Evolutionary conservation across 2,113 vertebrate genomes (phyloP), one percentile per base, ranked within the genome.

Genomic region (Nanorana parkeri): DNA sequence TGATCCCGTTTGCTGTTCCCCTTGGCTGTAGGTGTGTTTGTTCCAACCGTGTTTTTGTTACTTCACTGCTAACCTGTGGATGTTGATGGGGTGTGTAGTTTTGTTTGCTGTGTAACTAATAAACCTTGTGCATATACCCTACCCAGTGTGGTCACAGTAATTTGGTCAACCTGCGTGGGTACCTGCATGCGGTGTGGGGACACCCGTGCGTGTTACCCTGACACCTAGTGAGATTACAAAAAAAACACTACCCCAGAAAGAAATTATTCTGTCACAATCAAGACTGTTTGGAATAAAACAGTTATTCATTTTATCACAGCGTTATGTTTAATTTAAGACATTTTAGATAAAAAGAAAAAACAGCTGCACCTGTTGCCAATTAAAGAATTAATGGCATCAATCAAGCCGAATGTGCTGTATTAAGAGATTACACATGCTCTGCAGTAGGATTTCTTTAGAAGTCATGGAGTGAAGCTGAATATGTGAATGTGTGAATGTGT

Each of bases 231-330:
- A n/a, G n/a, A n/a, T n/a, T n/a, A n/a, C n/a, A n/a, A n/a, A n/a
- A 26, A 54, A 52, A 13, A 23, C 36, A 64, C 28, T 17, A 55
- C 89, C 92, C 90, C 88, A 87, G 89, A 88, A 87, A 90, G 94
- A 93, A 91, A 92, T 91, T 93, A 90, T 87, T 94, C 85, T 84
- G 89, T 88, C 88, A 88, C 88, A 91, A 91, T 88, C 92, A 92
- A 93, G 94, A 92, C 92, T 93, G 92, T 94, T 94, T 93, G 86
- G 88, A 92, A 88, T 91, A 92, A 91, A 92, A 87, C 89, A 92
- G 91, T 91, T 92, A 94, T 94, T 95, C 93, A 95, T 94, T n/a
- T 95, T 94, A 94, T 93, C 94, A 92, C 91, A 92, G 91, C 93
- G 47, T 92, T 94, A 94, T 95, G 93, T 92, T 93, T 92, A 92